Conservation (phyloP, 2,888 invertebrate species). For the Ornithoptera priamus region DNA sequence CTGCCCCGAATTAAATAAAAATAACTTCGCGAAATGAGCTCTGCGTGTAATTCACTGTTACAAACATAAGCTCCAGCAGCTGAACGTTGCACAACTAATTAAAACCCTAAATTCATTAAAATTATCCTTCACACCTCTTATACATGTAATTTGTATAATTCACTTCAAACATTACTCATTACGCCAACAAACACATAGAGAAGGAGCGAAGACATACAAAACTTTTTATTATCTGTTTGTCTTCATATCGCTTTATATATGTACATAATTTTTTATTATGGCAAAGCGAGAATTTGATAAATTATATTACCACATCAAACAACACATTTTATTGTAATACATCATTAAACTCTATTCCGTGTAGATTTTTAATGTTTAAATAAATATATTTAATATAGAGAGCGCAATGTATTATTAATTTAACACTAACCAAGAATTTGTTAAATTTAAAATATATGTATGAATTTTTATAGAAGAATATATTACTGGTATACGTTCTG, state of each 20-base stretch:
- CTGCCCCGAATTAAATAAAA: slow-evolving; percentile 78
- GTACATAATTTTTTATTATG: neutral
- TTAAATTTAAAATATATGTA: neutral
- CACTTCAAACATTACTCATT: neutral
- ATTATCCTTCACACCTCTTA: slow-evolving; percentile 5
- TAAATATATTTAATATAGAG: neutral
- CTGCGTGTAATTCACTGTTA: slow-evolving; percentile 53
- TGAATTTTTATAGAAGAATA: neutral
- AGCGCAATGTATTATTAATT: too few relatives aligned
- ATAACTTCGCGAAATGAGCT: slow-evolving; percentile 67
- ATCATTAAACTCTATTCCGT: neutral
- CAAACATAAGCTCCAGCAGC: slow-evolving; percentile 3
- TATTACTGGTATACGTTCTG: neutral
- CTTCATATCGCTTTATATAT: neutral
- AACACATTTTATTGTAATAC: neutral
- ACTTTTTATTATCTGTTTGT: neutral
- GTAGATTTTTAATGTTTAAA: neutral
- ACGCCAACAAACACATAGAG: neutral
- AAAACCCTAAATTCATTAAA: slow-evolving; percentile 18
- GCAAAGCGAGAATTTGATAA: neutral
- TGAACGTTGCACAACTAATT: slow-evolving; percentile 19
- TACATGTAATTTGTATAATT: neutral
- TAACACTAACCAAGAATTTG: too few relatives aligned
- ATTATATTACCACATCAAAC: neutral
- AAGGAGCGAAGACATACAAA: neutral